Base-by-base conservation (phyloP, 1,140 invertebrate genomes). In the Calliopsis andreniformis region DNA sequence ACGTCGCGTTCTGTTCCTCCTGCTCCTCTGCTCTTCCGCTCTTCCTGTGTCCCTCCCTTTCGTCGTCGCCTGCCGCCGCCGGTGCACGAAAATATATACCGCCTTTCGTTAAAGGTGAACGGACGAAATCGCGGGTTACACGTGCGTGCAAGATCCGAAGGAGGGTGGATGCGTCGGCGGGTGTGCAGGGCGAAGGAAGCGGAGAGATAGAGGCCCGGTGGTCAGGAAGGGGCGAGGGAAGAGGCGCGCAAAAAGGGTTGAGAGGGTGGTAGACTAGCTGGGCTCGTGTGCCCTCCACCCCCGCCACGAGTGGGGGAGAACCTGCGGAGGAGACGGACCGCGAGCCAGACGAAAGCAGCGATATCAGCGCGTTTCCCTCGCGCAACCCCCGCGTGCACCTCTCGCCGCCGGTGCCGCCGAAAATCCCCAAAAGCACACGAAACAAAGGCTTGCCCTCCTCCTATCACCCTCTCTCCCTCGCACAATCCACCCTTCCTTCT, bases 361-460 rank as follows among this genome's bases (percentile, higher is more conserved):
- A 84, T 86, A 86, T 84, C 82, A 86, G 84, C 83, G 84, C 83
- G 78, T 62, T 35, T 69, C 62, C 45, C 78, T 80, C 18, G 63
- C 63, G 68, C 68, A 47, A 32, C 68, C 49, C 51, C 71, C 51
- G 43, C 70, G 70, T 83, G 76, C 66, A 87, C 76, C 78, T 86
- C 76, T 58, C 80, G 76, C 80, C 78, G 79, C 62, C 61, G 82
- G 84, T 86, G 85, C 81, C 76, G 78, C 86, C 85, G 85, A 87
- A 88, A 88, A 88, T 88, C 79, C 82, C 80, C 86, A 81, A 87
- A 87, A 87, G 86, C 87, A 79, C 87, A 77, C 83, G 83, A 89
- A 89, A 90, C 89, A 90, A 89, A 89, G 83, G 81, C 78, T 61
- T 56, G 7, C 67, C 47, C 64, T 42, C 66, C n/a, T 68, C 47